phyloP scores from a whole-genome alignment of 2,113 vertebrate genomes.

The Toxotes jaculatrix region DNA sequence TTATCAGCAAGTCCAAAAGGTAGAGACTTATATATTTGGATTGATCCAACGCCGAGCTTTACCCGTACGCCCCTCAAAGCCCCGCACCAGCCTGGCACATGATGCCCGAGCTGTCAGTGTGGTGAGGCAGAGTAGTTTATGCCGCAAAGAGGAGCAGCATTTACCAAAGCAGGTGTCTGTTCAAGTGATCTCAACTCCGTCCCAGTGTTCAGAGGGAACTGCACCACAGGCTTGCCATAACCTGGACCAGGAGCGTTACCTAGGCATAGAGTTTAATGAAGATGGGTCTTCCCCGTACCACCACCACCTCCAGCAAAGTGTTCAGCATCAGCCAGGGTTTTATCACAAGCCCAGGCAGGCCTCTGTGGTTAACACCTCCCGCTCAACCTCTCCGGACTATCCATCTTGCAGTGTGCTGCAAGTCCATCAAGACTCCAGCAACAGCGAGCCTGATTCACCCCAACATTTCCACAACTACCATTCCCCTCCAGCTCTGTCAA shows the following conservation, averaged over 20 bases:
- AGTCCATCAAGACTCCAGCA: slow-evolving; percentile 67
- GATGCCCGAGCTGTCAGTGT: slow-evolving; percentile 73
- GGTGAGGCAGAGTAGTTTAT: slow-evolving; percentile 84
- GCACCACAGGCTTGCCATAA: slow-evolving; percentile 48
- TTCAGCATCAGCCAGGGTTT: slow-evolving; percentile 43
- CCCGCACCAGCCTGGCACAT: slow-evolving; percentile 83
- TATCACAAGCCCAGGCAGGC: slow-evolving; percentile 55
- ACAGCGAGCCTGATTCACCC: slow-evolving; percentile 71
- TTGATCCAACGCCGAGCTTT: slow-evolving; percentile 85
- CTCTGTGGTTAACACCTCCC: slow-evolving; percentile 22
- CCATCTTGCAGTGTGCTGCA: slow-evolving; percentile 52
- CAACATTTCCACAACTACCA: slow-evolving; percentile 64
- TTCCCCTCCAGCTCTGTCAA: slow-evolving; percentile 25
- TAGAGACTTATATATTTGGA: slow-evolving; percentile 87
- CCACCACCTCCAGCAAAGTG: slow-evolving; percentile 56
- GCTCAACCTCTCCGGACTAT: slow-evolving; percentile 64
- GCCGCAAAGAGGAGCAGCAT: slow-evolving; percentile 78
- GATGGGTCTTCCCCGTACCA: slow-evolving; percentile 38
- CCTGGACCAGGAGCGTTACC: slow-evolving; percentile 59
- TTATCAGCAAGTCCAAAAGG: slow-evolving; percentile 72
- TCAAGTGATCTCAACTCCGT: slow-evolving; percentile 52
- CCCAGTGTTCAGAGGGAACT: slow-evolving; percentile 69
- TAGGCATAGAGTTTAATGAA: slow-evolving; percentile 35
- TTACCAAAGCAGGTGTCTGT: slow-evolving; percentile 43
- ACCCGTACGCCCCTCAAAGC: slow-evolving; percentile 82